Percentiles rank a stretch among this genome's conserved stretches.
Conservation (phyloP, 2,797 vertebrate genomes). For the Loris lydekkerianus region DNA sequence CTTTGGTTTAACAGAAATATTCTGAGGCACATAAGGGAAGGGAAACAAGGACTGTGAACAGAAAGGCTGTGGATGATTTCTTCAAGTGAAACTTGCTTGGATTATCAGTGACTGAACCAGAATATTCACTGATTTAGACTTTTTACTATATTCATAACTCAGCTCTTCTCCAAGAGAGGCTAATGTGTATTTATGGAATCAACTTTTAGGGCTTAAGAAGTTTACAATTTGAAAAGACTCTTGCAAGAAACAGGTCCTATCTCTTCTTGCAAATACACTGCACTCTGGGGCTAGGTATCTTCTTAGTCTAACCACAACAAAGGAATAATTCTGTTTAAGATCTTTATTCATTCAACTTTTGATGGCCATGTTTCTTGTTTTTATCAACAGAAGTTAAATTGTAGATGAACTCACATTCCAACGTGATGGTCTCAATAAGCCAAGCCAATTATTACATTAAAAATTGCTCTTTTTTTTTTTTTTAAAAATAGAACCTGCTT, state of each 20-base stretch:
- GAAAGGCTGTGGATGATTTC: not conserved
- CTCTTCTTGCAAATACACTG: not conserved
- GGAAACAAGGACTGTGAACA: not conserved
- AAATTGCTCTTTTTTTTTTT: not conserved
- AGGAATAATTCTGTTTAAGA: conserved; percentile 41
- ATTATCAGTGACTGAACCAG: not conserved
- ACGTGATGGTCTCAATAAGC: not conserved
- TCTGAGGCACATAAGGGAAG: not conserved
- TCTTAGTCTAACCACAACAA: not conserved
- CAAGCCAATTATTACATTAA: not conserved
- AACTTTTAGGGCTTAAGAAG: conserved; percentile 21
- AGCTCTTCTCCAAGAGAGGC: not conserved
- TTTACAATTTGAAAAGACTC: not conserved
- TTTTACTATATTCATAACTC: not conserved
- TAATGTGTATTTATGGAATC: not conserved
- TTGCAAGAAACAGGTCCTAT: not conserved
- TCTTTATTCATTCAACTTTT: not conserved
- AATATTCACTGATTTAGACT: not conserved
- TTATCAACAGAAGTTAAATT: conserved; percentile 19
- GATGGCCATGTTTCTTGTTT: not conserved
- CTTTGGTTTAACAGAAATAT: not conserved
- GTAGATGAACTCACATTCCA: not conserved
- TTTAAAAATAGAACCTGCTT: not conserved
- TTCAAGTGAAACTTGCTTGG: not conserved
- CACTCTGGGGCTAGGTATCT: not conserved